phyloP scores from a whole-genome alignment of 2,113 vertebrate species.

The Lepisosteus oculatus region DNA sequence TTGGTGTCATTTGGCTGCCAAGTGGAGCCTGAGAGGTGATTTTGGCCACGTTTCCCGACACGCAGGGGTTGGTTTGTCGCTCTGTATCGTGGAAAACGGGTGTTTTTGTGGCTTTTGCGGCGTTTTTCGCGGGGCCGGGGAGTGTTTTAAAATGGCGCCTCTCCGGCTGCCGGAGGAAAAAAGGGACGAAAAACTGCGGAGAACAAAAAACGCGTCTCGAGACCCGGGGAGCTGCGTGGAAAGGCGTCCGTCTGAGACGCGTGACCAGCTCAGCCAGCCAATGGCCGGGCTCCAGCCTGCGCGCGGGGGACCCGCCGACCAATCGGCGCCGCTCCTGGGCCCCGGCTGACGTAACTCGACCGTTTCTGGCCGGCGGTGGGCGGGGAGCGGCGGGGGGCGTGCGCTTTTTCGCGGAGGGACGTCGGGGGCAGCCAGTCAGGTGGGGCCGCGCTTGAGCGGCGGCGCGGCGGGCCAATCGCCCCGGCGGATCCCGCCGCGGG shows the following conservation, averaged over 20 bases:
- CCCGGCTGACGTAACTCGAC: slow-evolving; percentile 50
- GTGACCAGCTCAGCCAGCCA: slow-evolving; percentile 46
- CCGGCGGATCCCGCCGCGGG: slow-evolving; percentile 27
- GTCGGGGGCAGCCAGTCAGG: slow-evolving; percentile 25
- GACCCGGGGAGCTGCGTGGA: slow-evolving; percentile 26
- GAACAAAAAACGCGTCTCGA: neutral
- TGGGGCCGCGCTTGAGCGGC: neutral
- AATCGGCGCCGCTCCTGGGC: slow-evolving; percentile 40
- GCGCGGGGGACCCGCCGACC: slow-evolving; percentile 45
- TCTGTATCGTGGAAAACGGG: slow-evolving; percentile 4
- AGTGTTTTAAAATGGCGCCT: slow-evolving; percentile 7
- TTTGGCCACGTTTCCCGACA: neutral
- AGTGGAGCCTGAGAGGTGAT: neutral
- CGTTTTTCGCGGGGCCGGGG: slow-evolving; percentile 31
- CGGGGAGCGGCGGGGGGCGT: neutral
- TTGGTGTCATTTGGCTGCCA: neutral
- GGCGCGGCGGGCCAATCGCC: slow-evolving; percentile 29
- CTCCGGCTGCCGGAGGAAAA: too few species aligned
- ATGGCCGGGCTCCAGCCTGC: slow-evolving; percentile 47
- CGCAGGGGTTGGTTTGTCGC: too few species aligned
- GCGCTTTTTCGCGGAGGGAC: slow-evolving; percentile 18
- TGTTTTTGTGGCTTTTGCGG: neutral
- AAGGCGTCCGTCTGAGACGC: slow-evolving; percentile 23
- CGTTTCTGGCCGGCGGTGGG: slow-evolving; percentile 35
- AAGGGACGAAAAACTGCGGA: neutral